These are phyloP conservation scores for Heliornis fulica DNA, from an alignment of 2,113 vertebrate species.

Conservation along the genomic window DNA sequence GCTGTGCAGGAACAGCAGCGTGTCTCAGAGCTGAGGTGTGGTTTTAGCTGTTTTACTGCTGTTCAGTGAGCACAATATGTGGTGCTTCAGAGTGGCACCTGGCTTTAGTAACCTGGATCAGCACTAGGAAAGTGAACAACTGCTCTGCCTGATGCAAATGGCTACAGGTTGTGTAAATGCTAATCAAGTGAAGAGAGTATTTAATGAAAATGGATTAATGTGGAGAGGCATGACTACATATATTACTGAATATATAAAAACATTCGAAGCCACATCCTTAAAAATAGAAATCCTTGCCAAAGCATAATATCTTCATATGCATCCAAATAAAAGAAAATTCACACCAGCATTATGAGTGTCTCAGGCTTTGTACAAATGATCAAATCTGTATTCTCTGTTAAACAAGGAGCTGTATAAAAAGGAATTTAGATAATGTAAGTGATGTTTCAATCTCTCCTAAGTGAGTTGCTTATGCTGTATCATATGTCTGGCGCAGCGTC, in stretches of 20 bases:
- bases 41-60: too few relatives aligned
- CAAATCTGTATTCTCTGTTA: background rate
- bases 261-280: background rate
- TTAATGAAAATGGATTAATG: background rate
- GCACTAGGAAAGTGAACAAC: background rate
- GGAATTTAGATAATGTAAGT: background rate
- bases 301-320: background rate
- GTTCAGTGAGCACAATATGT: background rate
- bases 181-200: background rate
- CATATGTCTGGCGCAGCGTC: background rate
- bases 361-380: background rate
- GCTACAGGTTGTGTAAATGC: background rate
- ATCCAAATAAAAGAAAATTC: background rate
- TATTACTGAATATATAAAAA: background rate
- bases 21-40: too few relatives aligned
- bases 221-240: background rate
- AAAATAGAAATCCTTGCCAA: background rate
- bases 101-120: too few relatives aligned
- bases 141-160: background rate
- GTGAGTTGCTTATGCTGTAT: background rate
- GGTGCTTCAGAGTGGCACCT: background rate
- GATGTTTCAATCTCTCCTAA: background rate
- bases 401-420: background rate
- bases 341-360: background rate
- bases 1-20: fast-evolving